Conservation (phyloP, 2,113 vertebrate species). For the Fulica atra region DNA sequence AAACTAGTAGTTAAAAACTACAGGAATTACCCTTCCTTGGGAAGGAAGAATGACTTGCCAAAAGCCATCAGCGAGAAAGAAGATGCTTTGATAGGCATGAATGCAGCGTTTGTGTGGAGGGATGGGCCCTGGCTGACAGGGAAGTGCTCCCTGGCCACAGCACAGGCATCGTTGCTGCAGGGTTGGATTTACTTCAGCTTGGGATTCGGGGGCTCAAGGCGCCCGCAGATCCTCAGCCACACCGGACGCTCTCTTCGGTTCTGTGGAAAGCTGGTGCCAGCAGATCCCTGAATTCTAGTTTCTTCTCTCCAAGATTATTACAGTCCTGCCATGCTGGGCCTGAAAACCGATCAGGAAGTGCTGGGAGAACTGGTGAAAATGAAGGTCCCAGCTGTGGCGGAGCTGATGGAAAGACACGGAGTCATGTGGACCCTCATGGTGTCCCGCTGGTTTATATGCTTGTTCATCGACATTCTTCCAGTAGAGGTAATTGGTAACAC, state of each 20-base stretch:
- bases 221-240: background rate
- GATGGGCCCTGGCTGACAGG: background rate
- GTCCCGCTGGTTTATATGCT: slow-evolving; percentile 96
- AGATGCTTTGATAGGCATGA: background rate
- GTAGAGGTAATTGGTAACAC: slow-evolving; percentile 82
- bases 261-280: background rate
- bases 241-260: background rate
- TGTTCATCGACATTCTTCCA: slow-evolving; percentile 92
- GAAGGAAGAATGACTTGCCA: background rate
- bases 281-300: background rate
- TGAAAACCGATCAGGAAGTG: slow-evolving; percentile 93
- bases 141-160: background rate
- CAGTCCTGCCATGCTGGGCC: slow-evolving; percentile 87
- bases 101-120: background rate
- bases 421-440: slow-evolving; percentile 91
- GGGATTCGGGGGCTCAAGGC: rapidly evolving
- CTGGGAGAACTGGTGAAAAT: slow-evolving; percentile 89
- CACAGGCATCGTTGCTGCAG: background rate
- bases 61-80: background rate
- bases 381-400: slow-evolving; percentile 88
- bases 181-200: background rate
- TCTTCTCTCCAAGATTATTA: slow-evolving; percentile 85
- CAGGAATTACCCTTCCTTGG: background rate
- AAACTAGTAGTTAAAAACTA: background rate
- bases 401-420: slow-evolving; percentile 84